Evolutionary conservation across 2,113 vertebrate species (phyloP).

Genomic region (Poicephalus meyeri): DNA sequence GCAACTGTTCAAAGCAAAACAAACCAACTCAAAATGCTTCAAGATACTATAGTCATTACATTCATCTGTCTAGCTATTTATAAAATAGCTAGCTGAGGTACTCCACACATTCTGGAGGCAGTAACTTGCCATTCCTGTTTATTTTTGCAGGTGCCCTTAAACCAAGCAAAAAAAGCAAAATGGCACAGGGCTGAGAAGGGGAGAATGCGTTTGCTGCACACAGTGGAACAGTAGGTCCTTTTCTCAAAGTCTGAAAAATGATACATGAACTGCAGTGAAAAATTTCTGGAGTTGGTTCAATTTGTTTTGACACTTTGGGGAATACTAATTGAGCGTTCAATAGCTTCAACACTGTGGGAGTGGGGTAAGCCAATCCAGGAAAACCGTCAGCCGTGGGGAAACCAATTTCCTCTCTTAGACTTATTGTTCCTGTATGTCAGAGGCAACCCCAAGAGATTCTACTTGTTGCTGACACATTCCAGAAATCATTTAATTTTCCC

Average conservation of each 20-base stretch:
- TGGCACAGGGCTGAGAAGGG: neutral
- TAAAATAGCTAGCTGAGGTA: neutral
- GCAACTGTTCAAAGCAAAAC: conserved; percentile 27
- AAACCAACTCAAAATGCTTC: neutral
- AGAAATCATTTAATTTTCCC: conserved; percentile 22
- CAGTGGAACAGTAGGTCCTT: neutral
- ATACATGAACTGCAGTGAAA: neutral
- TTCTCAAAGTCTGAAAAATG: conserved; percentile 9
- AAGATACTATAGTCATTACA: neutral
- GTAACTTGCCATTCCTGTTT: neutral
- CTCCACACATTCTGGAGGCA: neutral
- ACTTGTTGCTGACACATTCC: conserved; percentile 29
- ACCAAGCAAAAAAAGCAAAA: neutral
- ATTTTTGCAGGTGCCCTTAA: conserved; percentile 37
- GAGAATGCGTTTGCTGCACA: neutral
- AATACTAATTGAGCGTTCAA: conserved; percentile 27
- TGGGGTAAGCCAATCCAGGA: conserved; percentile 9
- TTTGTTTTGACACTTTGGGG: neutral
- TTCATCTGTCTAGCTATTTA: conserved; percentile 3
- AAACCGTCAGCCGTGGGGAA: neutral
- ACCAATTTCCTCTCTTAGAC: conserved; percentile 40
- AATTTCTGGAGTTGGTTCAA: conserved; percentile 23
- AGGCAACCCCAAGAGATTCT: neutral
- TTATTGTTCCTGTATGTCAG: conserved; percentile 21
- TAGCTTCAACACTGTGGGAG: neutral